Conservation (phyloP, 2,113 vertebrate genomes). For the Ailurus styani region DNA sequence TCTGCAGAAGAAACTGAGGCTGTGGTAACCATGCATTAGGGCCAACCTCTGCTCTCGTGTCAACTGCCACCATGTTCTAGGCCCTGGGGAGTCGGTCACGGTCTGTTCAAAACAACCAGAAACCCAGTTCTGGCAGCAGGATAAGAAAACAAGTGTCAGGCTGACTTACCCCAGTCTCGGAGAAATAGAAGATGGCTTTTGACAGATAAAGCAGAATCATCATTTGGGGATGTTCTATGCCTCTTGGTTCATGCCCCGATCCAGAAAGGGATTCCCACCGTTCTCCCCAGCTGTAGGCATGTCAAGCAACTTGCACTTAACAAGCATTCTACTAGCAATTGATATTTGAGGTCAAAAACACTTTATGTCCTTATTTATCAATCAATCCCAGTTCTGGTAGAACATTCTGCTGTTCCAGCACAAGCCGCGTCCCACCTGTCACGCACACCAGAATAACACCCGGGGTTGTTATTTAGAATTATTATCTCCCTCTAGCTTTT, state of each 20-base stretch:
- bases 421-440: not conserved
- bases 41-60: not conserved
- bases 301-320: not conserved
- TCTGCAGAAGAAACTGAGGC: not conserved
- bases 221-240: not conserved
- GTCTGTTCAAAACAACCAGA: slow-evolving; percentile 47
- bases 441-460: not conserved
- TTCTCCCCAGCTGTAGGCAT: not conserved
- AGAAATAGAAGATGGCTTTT: slow-evolving; percentile 1
- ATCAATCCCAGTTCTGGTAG: not conserved
- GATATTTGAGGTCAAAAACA: not conserved
- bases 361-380: not conserved
- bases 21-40: not conserved
- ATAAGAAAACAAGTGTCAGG: slow-evolving; percentile 8
- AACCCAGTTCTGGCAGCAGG: not conserved
- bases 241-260: not conserved
- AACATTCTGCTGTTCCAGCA: not conserved
- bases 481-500: not conserved
- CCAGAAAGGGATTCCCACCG: not conserved
- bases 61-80: not conserved
- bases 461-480: not conserved
- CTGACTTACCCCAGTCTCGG: not conserved
- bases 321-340: not conserved
- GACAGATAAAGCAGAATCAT: slow-evolving; percentile 1
- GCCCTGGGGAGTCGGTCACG: not conserved